These are phyloP conservation scores for Dicrostonyx torquatus DNA, from an alignment of 2,797 vertebrate species.

Conservation along the genomic window DNA sequence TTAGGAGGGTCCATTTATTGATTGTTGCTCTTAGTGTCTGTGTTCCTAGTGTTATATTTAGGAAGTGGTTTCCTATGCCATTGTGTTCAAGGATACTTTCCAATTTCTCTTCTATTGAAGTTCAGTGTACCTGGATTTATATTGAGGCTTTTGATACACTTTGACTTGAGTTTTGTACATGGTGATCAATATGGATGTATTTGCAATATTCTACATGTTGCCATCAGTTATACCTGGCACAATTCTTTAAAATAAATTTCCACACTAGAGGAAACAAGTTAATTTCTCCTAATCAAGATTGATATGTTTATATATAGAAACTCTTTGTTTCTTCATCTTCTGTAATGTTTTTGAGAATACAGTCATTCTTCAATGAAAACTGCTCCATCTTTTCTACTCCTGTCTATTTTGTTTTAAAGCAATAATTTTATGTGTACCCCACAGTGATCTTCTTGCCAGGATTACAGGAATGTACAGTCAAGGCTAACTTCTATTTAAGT, in stretches of 20 bases:
- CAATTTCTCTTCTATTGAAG: too few relatives aligned
- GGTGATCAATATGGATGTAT: too few relatives aligned
- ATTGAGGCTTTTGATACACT: too few relatives aligned
- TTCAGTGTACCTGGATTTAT: too few relatives aligned
- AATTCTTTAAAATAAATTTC: neutral
- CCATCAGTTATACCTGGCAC: neutral
- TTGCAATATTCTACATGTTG: too few relatives aligned
- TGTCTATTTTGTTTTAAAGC: neutral
- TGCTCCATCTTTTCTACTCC: neutral
- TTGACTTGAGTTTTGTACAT: too few relatives aligned
- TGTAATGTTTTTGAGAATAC: neutral
- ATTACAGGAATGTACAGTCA: neutral
- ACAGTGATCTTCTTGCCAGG: neutral
- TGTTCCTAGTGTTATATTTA: too few relatives aligned
- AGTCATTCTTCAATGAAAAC: neutral
- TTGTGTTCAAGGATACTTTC: too few relatives aligned
- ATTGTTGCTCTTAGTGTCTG: too few relatives aligned
- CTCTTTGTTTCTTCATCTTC: neutral
- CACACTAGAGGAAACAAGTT: neutral
- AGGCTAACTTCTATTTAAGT: neutral
- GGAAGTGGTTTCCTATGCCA: too few relatives aligned
- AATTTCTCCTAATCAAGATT: neutral
- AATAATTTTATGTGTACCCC: neutral
- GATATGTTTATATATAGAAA: neutral
- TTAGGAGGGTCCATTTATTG: too few relatives aligned